Evolutionary conservation across 2,113 vertebrate genomes (phyloP).

Genomic region (Phaethornis superciliosus): DNA sequence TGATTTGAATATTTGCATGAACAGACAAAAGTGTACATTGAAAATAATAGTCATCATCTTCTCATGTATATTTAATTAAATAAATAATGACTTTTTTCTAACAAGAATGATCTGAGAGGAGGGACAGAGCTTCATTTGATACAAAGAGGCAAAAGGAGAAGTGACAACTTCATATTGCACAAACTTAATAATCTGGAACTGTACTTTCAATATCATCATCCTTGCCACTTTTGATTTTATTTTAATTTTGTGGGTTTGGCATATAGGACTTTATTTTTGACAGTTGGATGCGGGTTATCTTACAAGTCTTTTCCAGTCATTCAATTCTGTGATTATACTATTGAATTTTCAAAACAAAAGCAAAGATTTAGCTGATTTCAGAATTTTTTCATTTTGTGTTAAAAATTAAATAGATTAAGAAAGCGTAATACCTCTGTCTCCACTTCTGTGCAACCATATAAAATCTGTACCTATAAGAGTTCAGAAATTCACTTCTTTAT

Average conservation of each 20-base stretch:
- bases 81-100: slow-evolving; percentile 15
- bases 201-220: neutral
- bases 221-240: neutral
- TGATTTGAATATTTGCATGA: slow-evolving; percentile 9
- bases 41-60: slow-evolving; percentile 29
- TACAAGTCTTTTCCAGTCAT: too few relatives aligned
- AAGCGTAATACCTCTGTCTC: neutral
- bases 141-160: neutral
- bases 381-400: neutral
- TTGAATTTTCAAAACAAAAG: neutral
- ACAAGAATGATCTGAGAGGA: neutral
- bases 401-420: neutral
- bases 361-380: neutral
- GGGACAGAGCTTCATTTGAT: neutral
- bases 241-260: neutral
- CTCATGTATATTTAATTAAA: slow-evolving; percentile 22
- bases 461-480: neutral
- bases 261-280: neutral
- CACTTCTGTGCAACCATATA: neutral
- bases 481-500: neutral
- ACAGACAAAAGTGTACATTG: slow-evolving; percentile 29
- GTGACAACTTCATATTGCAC: neutral
- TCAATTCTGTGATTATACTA: neutral
- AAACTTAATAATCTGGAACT: neutral
- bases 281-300: too few relatives aligned